A percentile compares a stretch with the other conserved stretches of the same genome.
Conservation (phyloP, 2,113 vertebrate genomes). For the Synodontis membranacea region DNA sequence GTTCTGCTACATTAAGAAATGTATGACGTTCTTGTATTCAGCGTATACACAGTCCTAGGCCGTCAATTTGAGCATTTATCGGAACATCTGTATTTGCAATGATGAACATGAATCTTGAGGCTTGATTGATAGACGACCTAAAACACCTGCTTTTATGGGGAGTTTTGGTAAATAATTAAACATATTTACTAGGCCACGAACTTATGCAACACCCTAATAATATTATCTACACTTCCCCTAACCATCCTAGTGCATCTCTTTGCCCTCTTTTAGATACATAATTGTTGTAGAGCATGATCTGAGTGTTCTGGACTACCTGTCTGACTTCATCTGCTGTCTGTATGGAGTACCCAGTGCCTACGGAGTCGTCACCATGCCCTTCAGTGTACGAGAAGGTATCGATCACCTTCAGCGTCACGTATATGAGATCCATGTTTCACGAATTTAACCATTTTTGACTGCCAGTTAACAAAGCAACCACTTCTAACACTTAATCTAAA, state of each 20-base stretch:
- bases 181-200: too few relatives aligned
- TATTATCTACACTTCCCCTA: background rate
- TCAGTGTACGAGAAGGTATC: conserved; percentile 89
- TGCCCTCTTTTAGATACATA: conserved; percentile 80
- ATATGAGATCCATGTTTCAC: background rate
- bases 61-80: too few relatives aligned
- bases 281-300: conserved; percentile 98
- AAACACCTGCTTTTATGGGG: too few relatives aligned
- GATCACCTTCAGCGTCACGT: background rate
- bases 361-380: conserved; percentile 95
- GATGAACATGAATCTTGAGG: too few relatives aligned
- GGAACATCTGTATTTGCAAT: too few relatives aligned
- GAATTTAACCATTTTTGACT: background rate
- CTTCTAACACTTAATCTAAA: too few relatives aligned
- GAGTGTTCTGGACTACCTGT: conserved; percentile 96
- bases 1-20: too few relatives aligned
- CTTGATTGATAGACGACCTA: too few relatives aligned
- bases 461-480: background rate
- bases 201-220: too few relatives aligned
- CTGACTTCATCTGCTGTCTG: conserved; percentile 98
- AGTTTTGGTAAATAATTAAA: too few relatives aligned
- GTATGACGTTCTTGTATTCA: too few relatives aligned
- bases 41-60: too few relatives aligned
- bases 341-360: conserved; percentile 97
- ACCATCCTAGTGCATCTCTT: background rate